These are phyloP conservation scores for Aurelia coerulea DNA, from an alignment of 30 jellyfish, hydroid and myxozoan genomes.

Conservation along the genomic window DNA sequence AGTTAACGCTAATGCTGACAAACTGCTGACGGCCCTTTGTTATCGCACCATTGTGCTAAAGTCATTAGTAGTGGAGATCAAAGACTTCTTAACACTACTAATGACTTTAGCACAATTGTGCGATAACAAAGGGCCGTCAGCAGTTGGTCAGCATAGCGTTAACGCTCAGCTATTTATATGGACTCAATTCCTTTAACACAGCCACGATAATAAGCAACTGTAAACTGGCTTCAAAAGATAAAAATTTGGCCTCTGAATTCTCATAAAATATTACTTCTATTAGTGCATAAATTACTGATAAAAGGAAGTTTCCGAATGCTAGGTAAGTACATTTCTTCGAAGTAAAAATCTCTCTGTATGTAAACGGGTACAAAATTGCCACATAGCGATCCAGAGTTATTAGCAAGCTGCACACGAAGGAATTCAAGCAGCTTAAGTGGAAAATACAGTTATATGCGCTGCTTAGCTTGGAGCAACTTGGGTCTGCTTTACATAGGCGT, in stretches of 20 bases:
- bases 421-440: not conserved
- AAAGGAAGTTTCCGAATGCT: not conserved
- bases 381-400: constrained; percentile 11
- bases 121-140: no score
- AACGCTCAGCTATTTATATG: no score
- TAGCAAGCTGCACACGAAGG: not conserved
- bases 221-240: no score
- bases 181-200: no score
- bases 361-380: constrained; percentile 13
- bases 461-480: not conserved
- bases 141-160: no score
- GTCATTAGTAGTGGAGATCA: no score
- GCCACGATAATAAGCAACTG: no score
- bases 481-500: not conserved
- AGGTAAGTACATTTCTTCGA: not conserved
- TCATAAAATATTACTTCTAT: not conserved
- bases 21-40: no score
- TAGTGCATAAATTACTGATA: not conserved
- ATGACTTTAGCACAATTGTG: no score
- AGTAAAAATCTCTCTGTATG: not conserved
- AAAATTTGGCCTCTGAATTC: not conserved
- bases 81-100: no score
- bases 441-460: constrained; percentile 4
- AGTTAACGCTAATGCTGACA: no score
- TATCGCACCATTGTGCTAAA: no score